Conservation (phyloP, 2,888 invertebrate species). For the Xestobium rufovillosum region DNA sequence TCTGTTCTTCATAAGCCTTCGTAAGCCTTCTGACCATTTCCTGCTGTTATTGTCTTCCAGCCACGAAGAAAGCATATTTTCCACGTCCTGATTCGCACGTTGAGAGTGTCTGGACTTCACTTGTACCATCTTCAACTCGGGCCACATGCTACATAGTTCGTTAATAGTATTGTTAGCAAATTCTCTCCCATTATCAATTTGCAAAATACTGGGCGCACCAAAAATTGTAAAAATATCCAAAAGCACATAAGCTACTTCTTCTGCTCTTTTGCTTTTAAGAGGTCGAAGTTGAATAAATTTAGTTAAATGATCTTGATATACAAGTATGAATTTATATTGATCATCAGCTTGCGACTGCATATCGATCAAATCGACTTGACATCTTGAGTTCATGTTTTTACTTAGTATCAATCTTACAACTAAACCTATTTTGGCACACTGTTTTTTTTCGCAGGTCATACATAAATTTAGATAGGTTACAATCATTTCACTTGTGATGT, state of each 20-base stretch:
- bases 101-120: constrained; percentile 34
- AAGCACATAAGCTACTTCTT: constrained; percentile 32
- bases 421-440: no score
- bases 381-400: no score
- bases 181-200: constrained; percentile 33
- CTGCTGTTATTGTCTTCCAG: constrained; percentile 31
- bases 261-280: constrained; percentile 30
- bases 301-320: constrained; percentile 36
- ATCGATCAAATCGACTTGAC: no score
- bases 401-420: no score
- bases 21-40: constrained; percentile 38
- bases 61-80: constrained; percentile 37
- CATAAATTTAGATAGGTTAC: constrained; percentile 12
- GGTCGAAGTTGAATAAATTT: constrained; percentile 35
- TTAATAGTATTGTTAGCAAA: constrained; percentile 29
- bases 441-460: constrained; percentile 8
- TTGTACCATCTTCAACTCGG: constrained; percentile 37
- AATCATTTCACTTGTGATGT: constrained; percentile 13
- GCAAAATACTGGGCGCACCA: constrained; percentile 34
- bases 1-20: constrained; percentile 39
- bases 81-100: constrained; percentile 34
- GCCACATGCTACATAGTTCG: constrained; percentile 26
- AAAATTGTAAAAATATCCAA: constrained; percentile 35
- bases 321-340: constrained; percentile 34
- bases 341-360: constrained; percentile 25